These are phyloP conservation scores for Listrodromus nycthemerus DNA, from an alignment of 2,888 invertebrate species.

Conservation along the genomic window DNA sequence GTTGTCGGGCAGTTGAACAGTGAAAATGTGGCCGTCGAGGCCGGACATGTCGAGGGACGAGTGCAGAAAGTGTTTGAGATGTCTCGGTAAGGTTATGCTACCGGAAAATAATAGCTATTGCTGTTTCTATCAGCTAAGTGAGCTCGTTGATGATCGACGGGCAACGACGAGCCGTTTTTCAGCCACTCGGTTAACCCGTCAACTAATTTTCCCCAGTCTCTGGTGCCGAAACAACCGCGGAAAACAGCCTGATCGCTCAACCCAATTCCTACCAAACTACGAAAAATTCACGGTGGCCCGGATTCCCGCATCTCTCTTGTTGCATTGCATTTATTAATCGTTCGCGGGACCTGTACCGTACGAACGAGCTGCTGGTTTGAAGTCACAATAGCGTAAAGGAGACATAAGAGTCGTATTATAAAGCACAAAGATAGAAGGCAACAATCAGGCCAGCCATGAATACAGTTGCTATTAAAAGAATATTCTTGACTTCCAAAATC, in stretches of 20 bases:
- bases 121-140: background rate
- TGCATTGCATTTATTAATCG: background rate
- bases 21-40: conserved; percentile 88
- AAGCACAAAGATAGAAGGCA: background rate
- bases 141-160: background rate
- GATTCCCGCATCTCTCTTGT: background rate
- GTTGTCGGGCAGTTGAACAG: background rate
- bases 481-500: background rate
- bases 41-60: conserved; percentile 95
- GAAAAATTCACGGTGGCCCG: background rate
- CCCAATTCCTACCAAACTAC: background rate
- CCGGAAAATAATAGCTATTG: conserved; percentile 35
- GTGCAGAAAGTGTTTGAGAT: conserved; percentile 94
- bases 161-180: background rate
- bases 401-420: background rate
- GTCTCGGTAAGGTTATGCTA: conserved; percentile 89
- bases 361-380: background rate
- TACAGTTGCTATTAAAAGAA: background rate
- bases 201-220: background rate
- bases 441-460: background rate
- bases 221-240: background rate
- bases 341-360: background rate
- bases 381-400: background rate
- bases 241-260: background rate
- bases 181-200: background rate